Percentiles rank a stretch among this genome's conserved stretches.
Evolutionary conservation across 2,113 vertebrate genomes (phyloP).

Genomic region (Synchiropus splendidus): DNA sequence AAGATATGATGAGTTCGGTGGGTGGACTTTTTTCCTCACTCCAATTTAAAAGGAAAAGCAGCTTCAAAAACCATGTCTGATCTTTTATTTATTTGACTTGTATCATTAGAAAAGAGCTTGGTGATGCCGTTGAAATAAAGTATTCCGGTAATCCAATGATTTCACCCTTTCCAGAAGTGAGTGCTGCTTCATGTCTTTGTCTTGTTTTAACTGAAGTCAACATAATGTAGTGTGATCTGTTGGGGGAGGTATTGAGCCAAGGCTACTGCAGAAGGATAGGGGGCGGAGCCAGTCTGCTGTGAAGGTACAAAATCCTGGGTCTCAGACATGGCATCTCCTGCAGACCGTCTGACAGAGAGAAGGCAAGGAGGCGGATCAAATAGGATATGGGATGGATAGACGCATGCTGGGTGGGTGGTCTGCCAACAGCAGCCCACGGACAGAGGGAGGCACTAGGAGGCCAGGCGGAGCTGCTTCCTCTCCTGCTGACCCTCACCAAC

Average conservation of each 20-base stretch:
- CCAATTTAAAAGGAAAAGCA: too few species aligned
- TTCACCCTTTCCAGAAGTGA: too few species aligned
- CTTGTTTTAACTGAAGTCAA: too few species aligned
- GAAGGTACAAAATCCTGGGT: conserved; percentile 37
- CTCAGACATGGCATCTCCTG: conserved; percentile 30
- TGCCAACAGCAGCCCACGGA: conserved; percentile 26
- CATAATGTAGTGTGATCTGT: conserved; percentile 14
- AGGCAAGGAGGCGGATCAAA: conserved; percentile 13
- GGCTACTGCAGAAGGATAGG: conserved; percentile 13
- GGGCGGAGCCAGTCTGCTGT: conserved; percentile 17
- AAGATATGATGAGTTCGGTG: too few species aligned
- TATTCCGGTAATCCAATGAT: too few species aligned
- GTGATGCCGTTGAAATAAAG: too few species aligned
- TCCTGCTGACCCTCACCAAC: conserved; percentile 14
- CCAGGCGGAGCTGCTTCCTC: conserved; percentile 16
- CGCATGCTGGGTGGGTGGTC: conserved; percentile 22
- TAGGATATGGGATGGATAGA: conserved; percentile 9
- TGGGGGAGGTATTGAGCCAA: conserved; percentile 31
- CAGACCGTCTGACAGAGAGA: conserved; percentile 34
- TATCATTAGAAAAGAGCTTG: too few species aligned
- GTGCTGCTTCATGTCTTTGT: too few species aligned
- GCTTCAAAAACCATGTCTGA: too few species aligned
- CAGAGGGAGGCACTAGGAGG: not conserved
- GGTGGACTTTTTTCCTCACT: too few species aligned
- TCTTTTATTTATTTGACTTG: too few species aligned